Percentiles rank a stretch among this genome's conserved stretches.
These are phyloP conservation scores for Cotesia typhae DNA, from an alignment of 1,140 invertebrate genomes.

Conservation along the genomic window DNA sequence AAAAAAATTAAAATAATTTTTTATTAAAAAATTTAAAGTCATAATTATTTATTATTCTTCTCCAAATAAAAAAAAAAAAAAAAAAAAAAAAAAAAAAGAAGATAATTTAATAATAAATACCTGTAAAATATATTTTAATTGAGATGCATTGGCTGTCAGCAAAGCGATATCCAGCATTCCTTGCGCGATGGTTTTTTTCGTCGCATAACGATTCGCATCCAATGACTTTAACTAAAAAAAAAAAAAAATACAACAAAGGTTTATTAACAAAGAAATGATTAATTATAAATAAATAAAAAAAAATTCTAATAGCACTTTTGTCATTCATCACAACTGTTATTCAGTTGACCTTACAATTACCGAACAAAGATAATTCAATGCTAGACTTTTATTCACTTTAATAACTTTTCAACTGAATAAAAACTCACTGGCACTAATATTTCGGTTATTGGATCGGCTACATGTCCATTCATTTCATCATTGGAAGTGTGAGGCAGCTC, in stretches of 20 bases:
- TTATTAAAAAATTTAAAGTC: too few relatives aligned
- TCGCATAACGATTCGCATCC: conserved; percentile 72
- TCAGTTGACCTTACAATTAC: too few relatives aligned
- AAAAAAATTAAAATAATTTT: neutral
- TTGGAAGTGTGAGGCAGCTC: too few relatives aligned
- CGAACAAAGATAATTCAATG: too few relatives aligned
- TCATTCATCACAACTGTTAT: too few relatives aligned
- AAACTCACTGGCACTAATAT: conserved; percentile 5
- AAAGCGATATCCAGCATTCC: conserved; percentile 76
- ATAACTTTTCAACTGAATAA: neutral
- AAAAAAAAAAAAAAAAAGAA: too few relatives aligned
- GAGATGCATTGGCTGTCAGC: conserved; percentile 85
- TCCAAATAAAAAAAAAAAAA: too few relatives aligned
- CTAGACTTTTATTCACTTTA: too few relatives aligned
- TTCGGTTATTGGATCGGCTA: neutral
- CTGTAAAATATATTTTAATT: conserved; percentile 86
- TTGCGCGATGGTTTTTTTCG: conserved; percentile 74
- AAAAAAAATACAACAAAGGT: conserved; percentile 20
- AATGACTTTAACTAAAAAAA: conserved; percentile 55
- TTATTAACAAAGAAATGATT: neutral
- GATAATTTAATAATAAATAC: conserved; percentile 36
- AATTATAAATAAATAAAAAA: neutral
- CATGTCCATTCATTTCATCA: too few relatives aligned
- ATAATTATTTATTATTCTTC: conserved; percentile 18
- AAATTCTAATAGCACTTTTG: too few relatives aligned